These are phyloP conservation scores for Rhaphigaster nebulosa DNA, from an alignment of 2,888 invertebrate genomes.

Conservation along the genomic window DNA sequence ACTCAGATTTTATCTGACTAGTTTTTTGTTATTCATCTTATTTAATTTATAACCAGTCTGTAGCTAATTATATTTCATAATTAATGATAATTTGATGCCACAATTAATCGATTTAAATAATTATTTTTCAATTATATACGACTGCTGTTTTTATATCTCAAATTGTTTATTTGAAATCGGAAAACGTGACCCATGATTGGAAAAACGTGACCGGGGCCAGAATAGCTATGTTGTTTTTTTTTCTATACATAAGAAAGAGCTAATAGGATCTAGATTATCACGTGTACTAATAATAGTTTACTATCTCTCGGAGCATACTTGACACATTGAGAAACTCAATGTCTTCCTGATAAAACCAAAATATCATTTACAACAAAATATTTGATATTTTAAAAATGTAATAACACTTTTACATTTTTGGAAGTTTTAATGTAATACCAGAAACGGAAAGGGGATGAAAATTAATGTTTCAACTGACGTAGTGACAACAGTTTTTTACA, in stretches of 20 bases:
- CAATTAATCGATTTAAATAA: neutral
- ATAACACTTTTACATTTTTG: neutral
- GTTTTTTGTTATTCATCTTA: neutral
- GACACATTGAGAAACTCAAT: constrained; percentile 20
- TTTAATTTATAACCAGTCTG: neutral
- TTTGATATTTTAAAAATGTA: neutral
- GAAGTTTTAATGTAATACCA: neutral
- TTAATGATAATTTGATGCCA: neutral
- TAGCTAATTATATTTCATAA: neutral
- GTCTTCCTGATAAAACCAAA: neutral
- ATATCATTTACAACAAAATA: neutral
- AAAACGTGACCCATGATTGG: constrained; percentile 36
- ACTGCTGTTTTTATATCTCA: constrained; percentile 7
- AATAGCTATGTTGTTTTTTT: constrained; percentile 3
- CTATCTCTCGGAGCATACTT: neutral
- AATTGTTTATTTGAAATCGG: constrained; percentile 21
- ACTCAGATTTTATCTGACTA: too few species aligned
- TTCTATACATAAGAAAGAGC: constrained; percentile 24
- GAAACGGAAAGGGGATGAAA: too few species aligned
- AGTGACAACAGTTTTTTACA: too few species aligned
- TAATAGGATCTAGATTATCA: constrained; percentile 42
- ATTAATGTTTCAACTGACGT: too few species aligned
- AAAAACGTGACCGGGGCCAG: constrained; percentile 12
- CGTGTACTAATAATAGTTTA: constrained; percentile 42
- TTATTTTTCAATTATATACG: constrained; percentile 16